phyloP scores from a whole-genome alignment of 2,888 invertebrate species.

The Oasisia sp. region DNA sequence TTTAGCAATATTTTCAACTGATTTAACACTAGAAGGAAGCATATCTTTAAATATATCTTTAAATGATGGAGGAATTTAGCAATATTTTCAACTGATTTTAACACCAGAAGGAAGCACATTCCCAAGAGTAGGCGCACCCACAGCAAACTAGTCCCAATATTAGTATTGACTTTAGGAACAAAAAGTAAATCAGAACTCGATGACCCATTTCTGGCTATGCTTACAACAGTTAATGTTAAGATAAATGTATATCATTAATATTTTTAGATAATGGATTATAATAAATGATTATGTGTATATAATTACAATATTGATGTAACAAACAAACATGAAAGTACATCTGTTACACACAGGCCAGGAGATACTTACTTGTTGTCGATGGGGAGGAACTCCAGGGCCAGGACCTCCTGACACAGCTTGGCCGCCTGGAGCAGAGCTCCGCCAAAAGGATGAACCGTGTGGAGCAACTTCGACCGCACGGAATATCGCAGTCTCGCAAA shows the following conservation, averaged over 20 bases:
- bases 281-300: background rate
- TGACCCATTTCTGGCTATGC: too few species aligned
- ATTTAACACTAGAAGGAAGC: too few species aligned
- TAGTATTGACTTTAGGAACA: too few species aligned
- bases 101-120: too few species aligned
- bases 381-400: conserved; percentile 59
- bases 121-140: too few species aligned
- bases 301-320: background rate
- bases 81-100: too few species aligned
- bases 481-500: conserved; percentile 49
- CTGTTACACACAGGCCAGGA: background rate
- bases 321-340: background rate
- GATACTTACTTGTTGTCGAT: conserved; percentile 58
- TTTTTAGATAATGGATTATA: background rate
- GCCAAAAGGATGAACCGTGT: conserved; percentile 57
- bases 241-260: background rate
- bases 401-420: conserved; percentile 59
- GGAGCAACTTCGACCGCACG: conserved; percentile 47
- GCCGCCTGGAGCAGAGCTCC: conserved; percentile 57
- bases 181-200: too few species aligned
- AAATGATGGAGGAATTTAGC: too few species aligned
- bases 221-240: too few species aligned
- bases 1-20: too few species aligned
- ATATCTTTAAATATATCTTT: too few species aligned
- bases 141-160: too few species aligned